Evolutionary conservation across 1,140 invertebrate species (phyloP).

Genomic region (Apolygus lucorum): DNA sequence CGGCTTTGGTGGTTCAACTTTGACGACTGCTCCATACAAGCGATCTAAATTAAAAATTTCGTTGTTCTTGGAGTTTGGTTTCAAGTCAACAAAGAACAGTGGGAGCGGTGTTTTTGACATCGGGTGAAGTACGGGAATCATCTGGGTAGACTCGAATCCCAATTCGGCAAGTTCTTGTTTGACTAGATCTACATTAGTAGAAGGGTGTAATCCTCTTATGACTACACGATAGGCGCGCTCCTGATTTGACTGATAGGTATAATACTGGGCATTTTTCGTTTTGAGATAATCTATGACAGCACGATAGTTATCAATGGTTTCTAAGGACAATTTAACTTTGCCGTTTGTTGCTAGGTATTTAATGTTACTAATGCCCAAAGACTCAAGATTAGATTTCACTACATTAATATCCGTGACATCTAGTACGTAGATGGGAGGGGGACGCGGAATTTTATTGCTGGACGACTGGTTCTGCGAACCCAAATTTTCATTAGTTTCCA

Average conservation of each 20-base stretch:
- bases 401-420: slow-evolving; percentile 9
- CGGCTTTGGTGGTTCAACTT: slow-evolving; percentile 34
- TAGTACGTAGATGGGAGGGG: slow-evolving; percentile 6
- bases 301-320: slow-evolving; percentile 6
- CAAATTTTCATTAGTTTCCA: slow-evolving; percentile 7
- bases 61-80: slow-evolving; percentile 37
- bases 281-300: not conserved
- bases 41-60: slow-evolving; percentile 35
- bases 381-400: not conserved
- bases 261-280: not conserved
- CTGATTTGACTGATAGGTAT: slow-evolving; percentile 22
- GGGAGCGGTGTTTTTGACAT: slow-evolving; percentile 34
- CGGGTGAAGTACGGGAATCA: slow-evolving; percentile 3
- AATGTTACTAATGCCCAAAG: not conserved
- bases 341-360: slow-evolving; percentile 7
- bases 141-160: slow-evolving; percentile 6
- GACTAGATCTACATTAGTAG: not conserved
- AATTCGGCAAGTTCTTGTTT: slow-evolving; percentile 17
- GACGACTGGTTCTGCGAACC: not conserved
- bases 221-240: slow-evolving; percentile 4
- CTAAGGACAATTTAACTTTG: slow-evolving; percentile 9
- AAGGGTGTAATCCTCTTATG: slow-evolving; percentile 12
- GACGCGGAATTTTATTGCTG: not conserved
- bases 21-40: slow-evolving; percentile 34
- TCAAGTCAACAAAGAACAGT: slow-evolving; percentile 37